Conservation (phyloP, 2,113 vertebrate species). For the Amblyopsis rosae region DNA sequence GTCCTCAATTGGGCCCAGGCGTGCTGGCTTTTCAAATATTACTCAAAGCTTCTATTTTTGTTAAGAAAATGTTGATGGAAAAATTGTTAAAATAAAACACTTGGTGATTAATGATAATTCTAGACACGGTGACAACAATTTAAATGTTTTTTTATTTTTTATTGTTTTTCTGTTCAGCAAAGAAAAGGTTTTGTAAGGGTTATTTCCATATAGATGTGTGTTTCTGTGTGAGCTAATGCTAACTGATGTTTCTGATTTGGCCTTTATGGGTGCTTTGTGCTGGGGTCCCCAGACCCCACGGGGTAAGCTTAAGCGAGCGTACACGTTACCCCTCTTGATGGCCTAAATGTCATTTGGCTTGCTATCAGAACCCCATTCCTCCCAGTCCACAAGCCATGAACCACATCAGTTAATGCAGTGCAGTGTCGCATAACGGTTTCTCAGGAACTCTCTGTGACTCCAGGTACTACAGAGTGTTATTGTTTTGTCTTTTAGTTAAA, state of each 20-base stretch:
- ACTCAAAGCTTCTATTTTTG: conserved; percentile 83
- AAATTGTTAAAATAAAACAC: conserved; percentile 70
- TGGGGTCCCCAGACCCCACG: conserved; percentile 26
- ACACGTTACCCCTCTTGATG: conserved; percentile 21
- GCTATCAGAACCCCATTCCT: conserved; percentile 25
- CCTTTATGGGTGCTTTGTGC: conserved; percentile 57
- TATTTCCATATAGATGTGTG: conserved; percentile 79
- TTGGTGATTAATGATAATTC: conserved; percentile 71
- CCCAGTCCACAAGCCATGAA: conserved; percentile 52
- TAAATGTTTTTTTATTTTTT: conserved; percentile 56
- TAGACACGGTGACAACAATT: conserved; percentile 72
- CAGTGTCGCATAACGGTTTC: conserved; percentile 55
- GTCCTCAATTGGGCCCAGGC: conserved; percentile 50
- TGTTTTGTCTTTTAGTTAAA: background rate
- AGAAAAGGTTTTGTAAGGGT: conserved; percentile 72
- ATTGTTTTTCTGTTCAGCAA: conserved; percentile 41
- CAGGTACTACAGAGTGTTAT: background rate
- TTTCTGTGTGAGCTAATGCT: conserved; percentile 69
- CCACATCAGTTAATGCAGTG: conserved; percentile 42
- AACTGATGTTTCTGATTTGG: conserved; percentile 36
- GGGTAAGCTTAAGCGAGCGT: too few species aligned
- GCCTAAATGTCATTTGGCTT: conserved; percentile 33
- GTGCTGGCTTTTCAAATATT: conserved; percentile 70
- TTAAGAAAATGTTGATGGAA: conserved; percentile 73
- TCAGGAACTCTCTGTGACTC: conserved; percentile 58